Percentiles rank a stretch among this genome's conserved stretches.
These are phyloP conservation scores for Hippocampus kuda DNA, from an alignment of 2,797 vertebrate species.

Conservation along the genomic window DNA sequence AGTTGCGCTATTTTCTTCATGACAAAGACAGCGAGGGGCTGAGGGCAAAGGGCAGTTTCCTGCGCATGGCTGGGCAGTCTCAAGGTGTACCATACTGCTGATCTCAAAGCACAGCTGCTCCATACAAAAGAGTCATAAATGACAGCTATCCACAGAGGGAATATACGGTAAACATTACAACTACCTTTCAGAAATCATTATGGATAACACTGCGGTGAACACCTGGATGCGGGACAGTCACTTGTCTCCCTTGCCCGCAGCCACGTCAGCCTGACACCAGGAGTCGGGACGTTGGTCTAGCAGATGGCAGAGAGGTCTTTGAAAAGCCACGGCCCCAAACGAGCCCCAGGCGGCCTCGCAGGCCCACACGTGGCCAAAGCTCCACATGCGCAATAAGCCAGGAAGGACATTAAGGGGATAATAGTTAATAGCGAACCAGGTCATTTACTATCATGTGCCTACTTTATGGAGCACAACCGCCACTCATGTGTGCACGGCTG, in stretches of 20 bases:
- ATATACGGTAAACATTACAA: not conserved
- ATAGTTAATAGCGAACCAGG: slow-evolving; percentile 76
- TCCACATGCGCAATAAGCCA: slow-evolving; percentile 59
- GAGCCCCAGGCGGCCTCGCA: slow-evolving; percentile 64
- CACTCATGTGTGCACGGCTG: slow-evolving; percentile 42
- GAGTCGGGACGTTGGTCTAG: slow-evolving; percentile 37
- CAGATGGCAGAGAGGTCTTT: slow-evolving; percentile 66
- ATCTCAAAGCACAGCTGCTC: slow-evolving; percentile 25
- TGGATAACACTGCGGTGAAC: slow-evolving; percentile 46
- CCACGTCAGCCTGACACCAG: slow-evolving; percentile 33
- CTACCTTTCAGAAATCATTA: slow-evolving; percentile 32
- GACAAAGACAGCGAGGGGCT: slow-evolving; percentile 58
- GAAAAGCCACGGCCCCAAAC: slow-evolving; percentile 66
- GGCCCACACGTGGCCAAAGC: slow-evolving; percentile 52
- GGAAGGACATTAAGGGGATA: slow-evolving; percentile 70
- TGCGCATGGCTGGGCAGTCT: slow-evolving; percentile 57
- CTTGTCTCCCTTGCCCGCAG: slow-evolving; percentile 36
- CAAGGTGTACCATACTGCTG: slow-evolving; percentile 47
- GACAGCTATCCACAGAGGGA: not conserved
- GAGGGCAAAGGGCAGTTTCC: slow-evolving; percentile 57
- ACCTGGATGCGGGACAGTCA: slow-evolving; percentile 39
- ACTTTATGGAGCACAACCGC: slow-evolving; percentile 70
- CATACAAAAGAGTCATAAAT: not conserved
- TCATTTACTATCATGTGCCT: slow-evolving; percentile 70
- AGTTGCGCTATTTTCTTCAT: slow-evolving; percentile 75